These are phyloP conservation scores for Trypoxylon attenuatum DNA, from an alignment of 2,888 invertebrate species.

Conservation along the genomic window DNA sequence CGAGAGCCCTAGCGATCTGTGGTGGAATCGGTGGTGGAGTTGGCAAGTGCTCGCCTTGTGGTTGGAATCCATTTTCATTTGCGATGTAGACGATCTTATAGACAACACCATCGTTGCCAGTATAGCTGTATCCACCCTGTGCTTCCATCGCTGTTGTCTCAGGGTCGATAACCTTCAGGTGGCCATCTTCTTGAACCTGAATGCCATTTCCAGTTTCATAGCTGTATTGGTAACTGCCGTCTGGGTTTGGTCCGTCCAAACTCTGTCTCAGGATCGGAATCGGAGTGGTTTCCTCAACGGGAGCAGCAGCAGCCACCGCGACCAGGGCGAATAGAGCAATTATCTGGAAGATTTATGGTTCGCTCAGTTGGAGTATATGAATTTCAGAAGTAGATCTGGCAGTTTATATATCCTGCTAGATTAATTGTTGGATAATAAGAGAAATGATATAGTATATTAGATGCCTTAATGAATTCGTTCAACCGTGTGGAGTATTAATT, in stretches of 20 bases:
- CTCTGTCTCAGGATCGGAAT: slow-evolving; percentile 66
- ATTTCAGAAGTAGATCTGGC: too few species aligned
- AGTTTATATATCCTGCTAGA: too few species aligned
- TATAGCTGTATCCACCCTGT: slow-evolving; percentile 76
- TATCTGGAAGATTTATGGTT: slow-evolving; percentile 28
- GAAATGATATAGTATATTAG: too few species aligned
- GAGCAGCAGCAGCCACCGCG: slow-evolving; percentile 52
- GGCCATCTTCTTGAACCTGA: slow-evolving; percentile 73
- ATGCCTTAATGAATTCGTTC: too few species aligned
- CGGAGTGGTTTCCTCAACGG: slow-evolving; percentile 39
- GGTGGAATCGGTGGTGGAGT: slow-evolving; percentile 64
- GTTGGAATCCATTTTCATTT: slow-evolving; percentile 83
- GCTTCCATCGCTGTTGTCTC: slow-evolving; percentile 75
- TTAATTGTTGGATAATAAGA: too few species aligned
- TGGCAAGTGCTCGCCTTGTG: slow-evolving; percentile 76
- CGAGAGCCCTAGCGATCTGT: slow-evolving; percentile 71
- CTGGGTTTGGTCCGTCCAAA: slow-evolving; percentile 68
- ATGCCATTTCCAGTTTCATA: slow-evolving; percentile 76
- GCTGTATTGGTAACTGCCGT: slow-evolving; percentile 69
- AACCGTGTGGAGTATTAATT: too few species aligned
- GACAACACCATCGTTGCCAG: slow-evolving; percentile 79
- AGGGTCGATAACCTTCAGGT: slow-evolving; percentile 78
- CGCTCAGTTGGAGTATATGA: too few species aligned
- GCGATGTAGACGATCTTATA: slow-evolving; percentile 79
- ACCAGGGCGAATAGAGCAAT: slow-evolving; percentile 42